Percentiles rank a stretch among this genome's conserved stretches.
Conservation (phyloP, 2,888 invertebrate species). For the Ligdia adustata region DNA sequence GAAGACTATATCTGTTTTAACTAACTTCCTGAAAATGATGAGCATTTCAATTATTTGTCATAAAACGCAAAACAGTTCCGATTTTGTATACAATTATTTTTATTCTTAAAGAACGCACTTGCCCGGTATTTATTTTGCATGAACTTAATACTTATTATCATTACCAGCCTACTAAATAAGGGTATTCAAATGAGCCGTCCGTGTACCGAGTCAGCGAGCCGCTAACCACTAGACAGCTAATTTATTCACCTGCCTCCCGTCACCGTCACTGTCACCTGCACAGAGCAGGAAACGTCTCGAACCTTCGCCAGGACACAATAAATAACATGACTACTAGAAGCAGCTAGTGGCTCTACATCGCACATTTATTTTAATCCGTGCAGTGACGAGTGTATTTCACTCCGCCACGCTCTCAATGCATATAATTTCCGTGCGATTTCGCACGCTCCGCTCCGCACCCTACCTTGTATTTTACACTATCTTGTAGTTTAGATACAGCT, state of each 20-base stretch:
- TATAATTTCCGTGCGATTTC: conserved; percentile 29
- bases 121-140: no score
- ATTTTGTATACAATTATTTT: no score
- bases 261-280: conserved; percentile 9
- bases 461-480: conserved; percentile 9
- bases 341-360: conserved; percentile 10
- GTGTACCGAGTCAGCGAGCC: neutral
- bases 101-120: no score
- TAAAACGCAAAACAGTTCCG: no score
- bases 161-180: no score
- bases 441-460: conserved; percentile 33
- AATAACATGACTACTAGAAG: conserved; percentile 30
- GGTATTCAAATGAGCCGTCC: no score
- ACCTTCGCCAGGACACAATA: conserved; percentile 27
- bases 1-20: no score
- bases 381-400: conserved; percentile 29
- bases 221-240: conserved; percentile 4
- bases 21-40: no score
- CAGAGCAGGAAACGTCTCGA: conserved; percentile 33
- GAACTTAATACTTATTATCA: no score
- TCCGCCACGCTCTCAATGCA: conserved; percentile 27
- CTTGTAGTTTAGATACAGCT: neutral
- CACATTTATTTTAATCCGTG: conserved; percentile 24
- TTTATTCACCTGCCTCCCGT: conserved; percentile 12
- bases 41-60: no score